phyloP scores from a whole-genome alignment of 2,797 vertebrate genomes.

The Ara ararauna region DNA sequence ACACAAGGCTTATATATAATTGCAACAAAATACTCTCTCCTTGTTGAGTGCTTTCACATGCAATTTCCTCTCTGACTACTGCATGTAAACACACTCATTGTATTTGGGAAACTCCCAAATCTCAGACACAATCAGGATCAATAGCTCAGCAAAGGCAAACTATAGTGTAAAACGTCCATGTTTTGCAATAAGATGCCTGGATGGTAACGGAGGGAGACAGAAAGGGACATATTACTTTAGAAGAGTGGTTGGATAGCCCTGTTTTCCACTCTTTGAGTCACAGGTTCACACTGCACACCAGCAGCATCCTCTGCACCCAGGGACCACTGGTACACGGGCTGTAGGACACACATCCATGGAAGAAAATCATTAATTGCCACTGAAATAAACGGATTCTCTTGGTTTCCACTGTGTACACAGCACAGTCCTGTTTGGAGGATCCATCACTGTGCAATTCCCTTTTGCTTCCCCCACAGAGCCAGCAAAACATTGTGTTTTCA shows the following conservation, averaged over 20 bases:
- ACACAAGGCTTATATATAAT: constrained; percentile 86
- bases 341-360: neutral
- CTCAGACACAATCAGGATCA: constrained; percentile 50
- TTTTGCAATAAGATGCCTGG: constrained; percentile 11
- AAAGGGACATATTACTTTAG: neutral
- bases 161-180: constrained; percentile 2
- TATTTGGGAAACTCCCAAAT: constrained; percentile 78
- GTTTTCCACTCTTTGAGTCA: neutral
- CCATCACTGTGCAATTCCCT: neutral
- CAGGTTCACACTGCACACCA: fast-evolving
- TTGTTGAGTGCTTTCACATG: constrained; percentile 83
- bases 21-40: constrained; percentile 84
- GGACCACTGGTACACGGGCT: neutral
- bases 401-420: fast-evolving
- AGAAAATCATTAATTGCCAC: neutral
- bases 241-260: neutral
- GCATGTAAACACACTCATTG: constrained; percentile 85
- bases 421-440: neutral
- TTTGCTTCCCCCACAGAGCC: neutral
- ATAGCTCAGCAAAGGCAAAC: constrained; percentile 52
- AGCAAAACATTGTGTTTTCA: neutral
- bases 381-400: neutral
- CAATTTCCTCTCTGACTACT: constrained; percentile 82
- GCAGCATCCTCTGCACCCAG: neutral
- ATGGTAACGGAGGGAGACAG: neutral